Base-by-base conservation (phyloP, 2,888 invertebrate species). In the Rutpela maculata region DNA sequence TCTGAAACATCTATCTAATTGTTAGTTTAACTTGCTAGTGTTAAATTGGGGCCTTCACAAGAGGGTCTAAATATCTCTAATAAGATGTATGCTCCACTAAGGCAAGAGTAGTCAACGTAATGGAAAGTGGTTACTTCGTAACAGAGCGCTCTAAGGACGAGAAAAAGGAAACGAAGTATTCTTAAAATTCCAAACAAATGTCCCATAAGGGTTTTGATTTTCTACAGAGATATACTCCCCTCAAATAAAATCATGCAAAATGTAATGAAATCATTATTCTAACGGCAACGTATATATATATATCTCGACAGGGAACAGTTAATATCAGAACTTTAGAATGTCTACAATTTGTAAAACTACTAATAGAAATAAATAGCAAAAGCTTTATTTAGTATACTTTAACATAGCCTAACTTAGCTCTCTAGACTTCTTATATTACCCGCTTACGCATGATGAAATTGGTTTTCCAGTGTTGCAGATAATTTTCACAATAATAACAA, bases 81-180 rank as follows among this genome's bases (percentile, higher is more conserved):
- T n/a, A 50, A 50, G n/a, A 50, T 50, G 4, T 50, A n/a, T 50
- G n/a, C 15, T 50, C n/a, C n/a, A 50, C 50, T 5, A 50, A 50
- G 50, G 50, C 50, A 50, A 50, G 5, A 50, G 50, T 50, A n/a
- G 43, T 43, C n/a, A n/a, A 4, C 50, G n/a, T n/a, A 50, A 50
- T 50, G n/a, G 50, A 50, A 50, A 17, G 50, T 50, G 50, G 50
- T n/a, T 50, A 50, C 50, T 50, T 50, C n/a, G n/a, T 50, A 50
- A 50, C 50, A 50, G n/a, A 50, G 12, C 50, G n/a, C 50, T 4
- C n/a, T 15, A 50, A 50, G n/a, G 50, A 50, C 50, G 50, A 50
- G 12, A 50, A 50, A 50, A 50, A 17, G 50, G 15, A 50, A 50
- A 50, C n/a, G 50, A 50, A n/a, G 1, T n/a, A 1, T n/a, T n/a